Percentiles rank a stretch among this genome's conserved stretches.
Conservation (phyloP, 2,888 invertebrate species). For the Campaea margaritaria region DNA sequence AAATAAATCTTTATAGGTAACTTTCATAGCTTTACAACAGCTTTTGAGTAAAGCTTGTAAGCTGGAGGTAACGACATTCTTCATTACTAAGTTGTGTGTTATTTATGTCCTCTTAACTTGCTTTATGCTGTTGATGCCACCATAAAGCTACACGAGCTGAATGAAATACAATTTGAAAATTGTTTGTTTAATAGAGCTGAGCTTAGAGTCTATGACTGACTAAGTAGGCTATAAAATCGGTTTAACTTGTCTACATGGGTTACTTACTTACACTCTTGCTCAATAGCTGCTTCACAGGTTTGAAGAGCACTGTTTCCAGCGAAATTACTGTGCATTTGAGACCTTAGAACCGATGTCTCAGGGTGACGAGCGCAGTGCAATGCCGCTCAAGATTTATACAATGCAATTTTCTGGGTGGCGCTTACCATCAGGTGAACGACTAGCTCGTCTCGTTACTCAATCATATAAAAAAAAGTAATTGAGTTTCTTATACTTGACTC, state of each 20-base stretch:
- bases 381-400: too few species aligned
- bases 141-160: constrained; percentile 55
- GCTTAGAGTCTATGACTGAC: too few species aligned
- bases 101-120: constrained; percentile 61
- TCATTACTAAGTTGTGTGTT: constrained; percentile 70
- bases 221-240: neutral
- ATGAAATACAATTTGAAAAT: constrained; percentile 42
- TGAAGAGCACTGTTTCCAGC: too few species aligned
- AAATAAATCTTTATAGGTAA: constrained; percentile 28
- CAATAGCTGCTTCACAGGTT: neutral
- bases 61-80: constrained; percentile 66
- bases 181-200: constrained; percentile 33
- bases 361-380: too few species aligned
- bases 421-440: too few species aligned
- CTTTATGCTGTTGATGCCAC: constrained; percentile 55
- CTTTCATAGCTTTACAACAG: constrained; percentile 54
- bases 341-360: too few species aligned
- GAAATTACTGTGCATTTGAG: too few species aligned
- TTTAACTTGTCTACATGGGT: neutral
- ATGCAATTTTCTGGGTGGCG: too few species aligned
- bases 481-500: too few species aligned
- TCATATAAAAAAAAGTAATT: too few species aligned
- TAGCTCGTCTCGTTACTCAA: too few species aligned
- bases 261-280: neutral
- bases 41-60: constrained; percentile 61